phyloP scores from a whole-genome alignment of 2,888 invertebrate genomes.

The Ganaspis brasiliensis region DNA sequence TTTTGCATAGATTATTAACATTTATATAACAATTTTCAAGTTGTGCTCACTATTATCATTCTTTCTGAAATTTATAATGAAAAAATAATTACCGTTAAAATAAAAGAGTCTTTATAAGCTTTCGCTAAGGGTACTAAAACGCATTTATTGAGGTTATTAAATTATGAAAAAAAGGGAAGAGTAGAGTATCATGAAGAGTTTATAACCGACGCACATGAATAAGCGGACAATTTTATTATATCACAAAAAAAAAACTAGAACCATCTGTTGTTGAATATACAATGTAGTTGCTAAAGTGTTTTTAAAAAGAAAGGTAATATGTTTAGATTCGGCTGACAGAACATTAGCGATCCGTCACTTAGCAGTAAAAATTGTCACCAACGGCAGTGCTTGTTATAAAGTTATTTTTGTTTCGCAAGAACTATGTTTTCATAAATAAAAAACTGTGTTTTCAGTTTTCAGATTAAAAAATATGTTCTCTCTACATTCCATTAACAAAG shows the following conservation, averaged over 20 bases:
- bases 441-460: slow-evolving; percentile 21
- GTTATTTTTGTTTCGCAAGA: background rate
- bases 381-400: background rate
- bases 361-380: slow-evolving; percentile 31
- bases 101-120: background rate
- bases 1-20: too few relatives aligned
- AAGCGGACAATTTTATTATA: background rate
- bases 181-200: background rate
- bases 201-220: background rate
- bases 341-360: slow-evolving; percentile 34
- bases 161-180: background rate
- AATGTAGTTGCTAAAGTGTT: slow-evolving; percentile 21
- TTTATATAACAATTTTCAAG: too few relatives aligned
- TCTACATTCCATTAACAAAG: slow-evolving; percentile 15
- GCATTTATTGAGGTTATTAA: slow-evolving; percentile 6
- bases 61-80: background rate
- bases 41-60: too few relatives aligned
- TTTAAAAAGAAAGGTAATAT: slow-evolving; percentile 14
- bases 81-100: background rate
- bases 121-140: background rate
- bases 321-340: slow-evolving; percentile 26
- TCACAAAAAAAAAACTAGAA: background rate
- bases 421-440: background rate
- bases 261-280: slow-evolving; percentile 24
- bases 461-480: slow-evolving; percentile 28